A percentile compares a stretch with the other conserved stretches of the same genome.
These are phyloP conservation scores for Channa argus DNA, from an alignment of 2,113 vertebrate genomes.

Conservation along the genomic window DNA sequence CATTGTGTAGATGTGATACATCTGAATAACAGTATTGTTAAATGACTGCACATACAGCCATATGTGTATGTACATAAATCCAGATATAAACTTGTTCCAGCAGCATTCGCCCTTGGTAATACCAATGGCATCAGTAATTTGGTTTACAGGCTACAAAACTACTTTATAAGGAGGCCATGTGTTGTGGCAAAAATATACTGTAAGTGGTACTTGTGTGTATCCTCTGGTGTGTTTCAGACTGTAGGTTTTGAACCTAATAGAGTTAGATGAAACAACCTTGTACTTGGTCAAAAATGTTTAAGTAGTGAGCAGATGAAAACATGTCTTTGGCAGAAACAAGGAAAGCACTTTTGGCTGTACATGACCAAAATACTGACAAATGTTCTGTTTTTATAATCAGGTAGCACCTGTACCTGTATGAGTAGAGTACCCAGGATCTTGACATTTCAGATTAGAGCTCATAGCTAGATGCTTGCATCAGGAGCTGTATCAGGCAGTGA, in stretches of 20 bases:
- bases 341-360: slow-evolving; percentile 68
- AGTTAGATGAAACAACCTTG: slow-evolving; percentile 31
- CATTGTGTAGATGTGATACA: not conserved
- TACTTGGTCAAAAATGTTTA: slow-evolving; percentile 35
- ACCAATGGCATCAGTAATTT: slow-evolving; percentile 27
- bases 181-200: slow-evolving; percentile 1
- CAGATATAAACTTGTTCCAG: slow-evolving; percentile 10
- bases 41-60: not conserved
- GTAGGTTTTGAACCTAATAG: slow-evolving; percentile 16
- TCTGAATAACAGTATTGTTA: slow-evolving; percentile 4
- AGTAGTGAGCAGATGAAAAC: slow-evolving; percentile 46
- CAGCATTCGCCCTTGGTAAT: slow-evolving; percentile 27
- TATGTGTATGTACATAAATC: slow-evolving; percentile 11
- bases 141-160: slow-evolving; percentile 2
- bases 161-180: slow-evolving; percentile 60
- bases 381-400: slow-evolving; percentile 17
- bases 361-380: slow-evolving; percentile 49
- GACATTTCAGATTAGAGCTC: slow-evolving; percentile 28
- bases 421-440: slow-evolving; percentile 6
- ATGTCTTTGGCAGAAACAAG: slow-evolving; percentile 72
- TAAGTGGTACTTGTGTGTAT: slow-evolving; percentile 7
- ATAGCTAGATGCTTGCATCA: slow-evolving; percentile 5
- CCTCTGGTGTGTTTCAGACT: slow-evolving; percentile 16
- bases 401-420: slow-evolving; percentile 4
- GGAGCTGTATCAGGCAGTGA: slow-evolving; percentile 6